Evolutionary conservation across 2,888 invertebrate genomes (phyloP), one percentile per base, ranked within the genome.

Genomic region (Scelioninae gen. 2): DNA sequence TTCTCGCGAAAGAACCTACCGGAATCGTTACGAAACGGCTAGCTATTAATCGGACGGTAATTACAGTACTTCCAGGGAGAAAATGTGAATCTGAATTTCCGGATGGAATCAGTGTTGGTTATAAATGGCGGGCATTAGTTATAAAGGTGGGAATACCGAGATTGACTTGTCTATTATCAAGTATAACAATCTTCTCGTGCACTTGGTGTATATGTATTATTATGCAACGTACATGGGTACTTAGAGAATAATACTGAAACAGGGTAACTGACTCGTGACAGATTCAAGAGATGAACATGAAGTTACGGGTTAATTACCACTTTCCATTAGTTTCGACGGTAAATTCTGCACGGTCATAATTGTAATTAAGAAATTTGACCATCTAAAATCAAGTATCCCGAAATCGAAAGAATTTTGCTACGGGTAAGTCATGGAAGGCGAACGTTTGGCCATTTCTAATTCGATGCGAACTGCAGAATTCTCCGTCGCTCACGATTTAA

Each of bases 221-320:
- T 15, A n/a, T 16, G 9, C 39, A 37, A 43, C 22, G 48, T 52
- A 68, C 39, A 45, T 52, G 22, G 53, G 46, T 61, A 50, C 67
- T 64, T 60, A 33, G 65, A 68, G 50, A 39, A 46, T 58, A 58
- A 46, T 39, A 33, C 39, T 31, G 43, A 33, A 67, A 73, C 55
- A 58, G 53, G 53, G 43, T 19, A 67, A 73, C 55, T 53, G 48
- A 58, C 55, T 65, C 25, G 73, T 45, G 57, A 65, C 69, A 55
- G 58, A 52, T 71, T 73, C 65, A 71, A 61, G 71, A 71, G 71
- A 67, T 74, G 63, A 73, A 68, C 73, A 52, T 35, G 46, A 68
- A 71, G 73, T 76, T 57, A 53, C 53, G 55, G 70, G 61, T 78
- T 77, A 76, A 77, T 77, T 73, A 75, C 69, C 70, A 60, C 37